Base-by-base conservation (phyloP, 2,888 invertebrate genomes). In the Hermaeophaga mercurialis region DNA sequence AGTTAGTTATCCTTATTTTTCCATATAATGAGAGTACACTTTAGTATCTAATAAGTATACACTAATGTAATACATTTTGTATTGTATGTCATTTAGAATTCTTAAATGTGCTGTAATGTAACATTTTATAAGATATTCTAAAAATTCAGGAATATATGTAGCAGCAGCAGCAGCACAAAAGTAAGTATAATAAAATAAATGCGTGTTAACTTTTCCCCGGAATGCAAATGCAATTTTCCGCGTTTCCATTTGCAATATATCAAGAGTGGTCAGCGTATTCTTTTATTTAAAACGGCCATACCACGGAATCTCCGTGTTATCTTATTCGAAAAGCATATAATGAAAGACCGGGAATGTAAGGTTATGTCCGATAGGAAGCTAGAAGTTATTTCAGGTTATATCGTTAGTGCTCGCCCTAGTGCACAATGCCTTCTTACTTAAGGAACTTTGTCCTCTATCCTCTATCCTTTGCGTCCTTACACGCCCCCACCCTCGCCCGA, bases 351-450 rank as follows among this genome's bases (percentile, higher is more conserved):
- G 33, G 36, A 39, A 41, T 41, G 28, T 39, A 17, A 28, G 26
- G 28, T 31, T 36, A 44, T 44, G 52, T 53, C 52, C 52, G 52
- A 44, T 41, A 44, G 34, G 44, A 41, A 33, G 44, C 33, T 12
- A 19, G n/a, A 28, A 52, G 33, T 52, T 52, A 52, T 52, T 52
- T 44, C 52, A 53, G 52, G 52, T 53, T 43, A 31, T 33, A 44
- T 44, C 52, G 34, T 43, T 44, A 33, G 14, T 19, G 41, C 33
- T 24, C 41, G 34, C 33, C 44, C 34, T 22, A 24, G n/a, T 44
- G 52, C 43, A 52, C 52, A 34, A 34, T 24, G 17, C 34, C 22
- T 49, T 19, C 28, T 12, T 36, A 44, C 49, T 44, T 14, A 24
- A 26, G 22, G 43, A 55, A 55, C 43, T 49, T 22, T 39, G 55